Evolutionary conservation across 1,140 invertebrate genomes (phyloP), one percentile per base, ranked within the genome.

Genomic region (Frieseomelitta varia): DNA sequence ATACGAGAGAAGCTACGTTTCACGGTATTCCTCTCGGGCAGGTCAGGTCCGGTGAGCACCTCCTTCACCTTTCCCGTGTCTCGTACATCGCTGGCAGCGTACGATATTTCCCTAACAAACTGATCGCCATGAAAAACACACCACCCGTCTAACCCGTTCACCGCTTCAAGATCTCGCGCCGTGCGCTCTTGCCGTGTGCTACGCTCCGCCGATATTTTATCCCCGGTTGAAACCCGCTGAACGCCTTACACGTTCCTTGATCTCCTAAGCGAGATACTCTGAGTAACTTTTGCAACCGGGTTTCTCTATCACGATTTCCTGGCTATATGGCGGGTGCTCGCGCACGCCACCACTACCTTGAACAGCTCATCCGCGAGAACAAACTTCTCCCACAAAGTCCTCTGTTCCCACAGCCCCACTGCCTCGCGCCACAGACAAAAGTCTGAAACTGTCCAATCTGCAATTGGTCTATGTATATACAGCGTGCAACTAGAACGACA

Each of bases 291-390:
- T 34, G 14, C 30, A 30, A 24, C 78, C 58, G 51, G 68, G 69
- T 55, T 78, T 10, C 71, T 77, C 72, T 82, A 51, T 63, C 65
- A 56, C 75, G 69, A 76, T 79, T 89, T 77, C 68, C 87, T 69
- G 56, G 68, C 58, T 83, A 19, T 61, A 88, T 69, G 81, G 86
- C 85, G 88, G 86, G 86, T 81, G 88, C 86, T 86, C 88, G 79
- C 84, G 88, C 89, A 90, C 89, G 67, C 81, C 89, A 88, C 86
- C 84, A 90, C 84, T 90, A 90, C 51, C 88, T 86, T 39, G 51
- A 53, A 47, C 68, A 63, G 87, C 69, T 90, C 89, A 90, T 90
- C 73, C 77, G 87, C 73, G 85, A 90, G 79, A 83, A 55, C 61
- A 86, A 73, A 88, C 81, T 86, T 68, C 75, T 85, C 51, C 81